Conservation (phyloP, 1,140 invertebrate genomes). For the Nasonia giraulti region DNA sequence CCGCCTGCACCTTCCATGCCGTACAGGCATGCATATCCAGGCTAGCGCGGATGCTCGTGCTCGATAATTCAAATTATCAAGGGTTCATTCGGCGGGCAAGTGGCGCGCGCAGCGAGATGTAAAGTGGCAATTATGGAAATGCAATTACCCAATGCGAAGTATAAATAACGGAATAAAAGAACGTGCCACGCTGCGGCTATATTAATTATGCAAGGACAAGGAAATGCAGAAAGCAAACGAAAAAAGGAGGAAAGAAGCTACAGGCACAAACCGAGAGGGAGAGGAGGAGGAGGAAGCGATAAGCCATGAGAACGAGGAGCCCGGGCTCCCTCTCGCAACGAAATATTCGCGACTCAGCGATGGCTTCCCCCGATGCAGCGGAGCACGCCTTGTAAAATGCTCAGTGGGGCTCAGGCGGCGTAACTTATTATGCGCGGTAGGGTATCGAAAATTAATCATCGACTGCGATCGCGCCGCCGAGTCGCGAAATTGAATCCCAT, state of each 20-base stretch:
- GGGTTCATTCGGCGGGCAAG: constrained; percentile 20
- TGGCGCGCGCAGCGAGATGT: neutral
- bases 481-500: constrained; percentile 49
- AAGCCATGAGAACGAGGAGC: constrained; percentile 26
- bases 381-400: constrained; percentile 13
- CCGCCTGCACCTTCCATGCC: too few relatives aligned
- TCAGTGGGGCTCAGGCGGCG: constrained; percentile 26
- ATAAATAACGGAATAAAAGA: constrained; percentile 39
- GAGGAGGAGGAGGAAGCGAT: constrained; percentile 4
- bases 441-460: constrained; percentile 52
- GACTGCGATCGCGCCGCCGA: constrained; percentile 13
- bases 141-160: constrained; percentile 5
- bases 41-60: neutral
- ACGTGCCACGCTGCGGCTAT: too few relatives aligned
- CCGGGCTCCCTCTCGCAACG: neutral
- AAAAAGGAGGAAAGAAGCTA: neutral
- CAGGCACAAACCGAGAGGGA: neutral
- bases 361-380: constrained; percentile 9
- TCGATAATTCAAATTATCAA: constrained; percentile 30
- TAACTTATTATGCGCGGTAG: constrained; percentile 49
- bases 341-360: constrained; percentile 23
- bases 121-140: constrained; percentile 23
- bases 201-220: constrained; percentile 42
- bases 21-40: neutral
- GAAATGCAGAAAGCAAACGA: constrained; percentile 14